Conservation (phyloP, 2,888 invertebrate species). For the Helleia helle region DNA sequence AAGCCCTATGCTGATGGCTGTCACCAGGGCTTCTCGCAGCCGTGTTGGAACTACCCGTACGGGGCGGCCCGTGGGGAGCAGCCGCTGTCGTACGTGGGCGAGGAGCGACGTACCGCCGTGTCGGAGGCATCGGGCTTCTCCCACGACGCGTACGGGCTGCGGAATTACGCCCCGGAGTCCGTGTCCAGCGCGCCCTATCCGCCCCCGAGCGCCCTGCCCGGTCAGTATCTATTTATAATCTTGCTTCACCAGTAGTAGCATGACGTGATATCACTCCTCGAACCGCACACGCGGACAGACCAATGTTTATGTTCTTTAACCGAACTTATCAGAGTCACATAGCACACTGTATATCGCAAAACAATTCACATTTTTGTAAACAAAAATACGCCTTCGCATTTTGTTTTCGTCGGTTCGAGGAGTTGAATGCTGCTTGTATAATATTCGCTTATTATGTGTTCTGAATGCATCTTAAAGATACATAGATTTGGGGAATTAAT, state of each 20-base stretch:
- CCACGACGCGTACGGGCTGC: conserved; percentile 83
- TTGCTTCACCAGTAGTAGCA: no score
- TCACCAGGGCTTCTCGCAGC: conserved; percentile 81
- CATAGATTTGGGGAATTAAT: conserved; percentile 32
- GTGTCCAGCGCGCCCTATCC: conserved; percentile 85
- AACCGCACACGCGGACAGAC: conserved; percentile 37
- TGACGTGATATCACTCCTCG: conserved; percentile 23
- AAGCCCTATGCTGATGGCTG: conserved; percentile 76
- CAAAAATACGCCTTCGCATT: conserved; percentile 25
- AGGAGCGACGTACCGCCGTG: conserved; percentile 79
- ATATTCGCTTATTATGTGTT: conserved; percentile 9
- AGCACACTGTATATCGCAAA: conserved; percentile 40
- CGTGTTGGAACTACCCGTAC: conserved; percentile 83
- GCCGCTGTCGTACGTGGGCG: conserved; percentile 81
- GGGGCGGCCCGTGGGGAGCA: conserved; percentile 77
- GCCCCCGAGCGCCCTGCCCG: conserved; percentile 81
- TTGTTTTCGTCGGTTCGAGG: conserved; percentile 22
- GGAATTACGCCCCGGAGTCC: conserved; percentile 83
- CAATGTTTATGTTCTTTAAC: conserved; percentile 57
- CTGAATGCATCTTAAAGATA: neutral
- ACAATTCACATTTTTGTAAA: conserved; percentile 61
- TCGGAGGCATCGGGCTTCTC: conserved; percentile 78
- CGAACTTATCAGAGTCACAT: conserved; percentile 53
- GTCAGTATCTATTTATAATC: conserved; percentile 42
- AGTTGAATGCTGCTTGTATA: conserved; percentile 4